Conservation (phyloP, 2,888 invertebrate species). For the Chaitophorus viminalis region DNA sequence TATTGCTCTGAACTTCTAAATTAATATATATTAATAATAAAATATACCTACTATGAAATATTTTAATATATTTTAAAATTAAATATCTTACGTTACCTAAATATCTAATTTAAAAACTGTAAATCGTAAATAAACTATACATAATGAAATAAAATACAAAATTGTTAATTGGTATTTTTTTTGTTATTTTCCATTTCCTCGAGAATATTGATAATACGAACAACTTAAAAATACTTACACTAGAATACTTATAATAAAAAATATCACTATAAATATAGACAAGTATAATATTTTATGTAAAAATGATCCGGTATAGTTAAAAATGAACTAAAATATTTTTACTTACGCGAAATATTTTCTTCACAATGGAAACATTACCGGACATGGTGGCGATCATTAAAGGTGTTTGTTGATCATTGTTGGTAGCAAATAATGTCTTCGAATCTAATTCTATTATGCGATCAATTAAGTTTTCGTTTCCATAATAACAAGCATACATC, state of each 20-base stretch:
- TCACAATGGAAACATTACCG: conserved; percentile 63
- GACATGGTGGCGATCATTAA: conserved; percentile 64
- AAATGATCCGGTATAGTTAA: too few relatives aligned
- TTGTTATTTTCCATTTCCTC: too few relatives aligned
- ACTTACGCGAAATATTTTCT: conserved; percentile 64
- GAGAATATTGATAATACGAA: too few relatives aligned
- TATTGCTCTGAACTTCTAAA: too few relatives aligned
- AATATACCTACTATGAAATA: too few relatives aligned
- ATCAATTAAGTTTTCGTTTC: conserved; percentile 62
- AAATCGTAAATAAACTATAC: not conserved
- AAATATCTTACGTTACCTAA: too few relatives aligned
- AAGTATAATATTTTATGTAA: not conserved
- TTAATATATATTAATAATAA: too few relatives aligned
- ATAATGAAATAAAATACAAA: too few relatives aligned
- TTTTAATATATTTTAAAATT: too few relatives aligned
- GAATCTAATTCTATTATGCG: conserved; percentile 63
- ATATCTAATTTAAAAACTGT: not conserved
- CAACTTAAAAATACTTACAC: too few relatives aligned
- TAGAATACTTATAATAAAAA: too few relatives aligned
- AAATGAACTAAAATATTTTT: not conserved
- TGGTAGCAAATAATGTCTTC: conserved; percentile 57
- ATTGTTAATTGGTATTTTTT: not conserved
- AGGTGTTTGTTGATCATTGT: conserved; percentile 63
- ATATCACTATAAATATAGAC: not conserved
- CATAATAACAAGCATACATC: conserved; percentile 65